phyloP scores from a whole-genome alignment of 2,113 vertebrate species.

The Thamnaconus septentrionalis region DNA sequence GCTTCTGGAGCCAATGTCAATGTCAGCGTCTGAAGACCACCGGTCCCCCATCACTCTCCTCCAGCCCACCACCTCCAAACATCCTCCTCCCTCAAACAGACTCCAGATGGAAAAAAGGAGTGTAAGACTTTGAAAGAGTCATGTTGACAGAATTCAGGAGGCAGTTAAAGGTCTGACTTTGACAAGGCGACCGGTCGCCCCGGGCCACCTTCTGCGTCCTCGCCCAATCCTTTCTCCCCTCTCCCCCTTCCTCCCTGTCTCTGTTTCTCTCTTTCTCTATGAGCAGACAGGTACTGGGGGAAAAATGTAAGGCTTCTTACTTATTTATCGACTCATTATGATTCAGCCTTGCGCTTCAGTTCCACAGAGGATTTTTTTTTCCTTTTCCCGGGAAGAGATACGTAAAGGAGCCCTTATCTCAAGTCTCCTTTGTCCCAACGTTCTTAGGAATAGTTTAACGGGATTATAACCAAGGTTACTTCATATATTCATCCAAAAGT shows the following conservation, averaged over 20 bases:
- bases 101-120: conserved; percentile 57
- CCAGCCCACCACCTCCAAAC: conserved; percentile 36
- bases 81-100: conserved; percentile 35
- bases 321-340: conserved; percentile 72
- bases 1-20: conserved; percentile 48
- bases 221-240: conserved; percentile 31
- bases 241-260: conserved; percentile 6
- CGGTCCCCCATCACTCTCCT: conserved; percentile 40
- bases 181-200: conserved; percentile 71
- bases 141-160: conserved; percentile 70
- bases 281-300: conserved; percentile 37
- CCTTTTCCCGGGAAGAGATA: conserved; percentile 27
- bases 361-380: conserved; percentile 39
- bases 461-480: conserved; percentile 60
- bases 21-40: conserved; percentile 49
- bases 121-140: conserved; percentile 64
- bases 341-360: conserved; percentile 52
- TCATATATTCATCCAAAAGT: conserved; percentile 49
- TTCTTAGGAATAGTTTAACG: conserved; percentile 61
- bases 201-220: conserved; percentile 47
- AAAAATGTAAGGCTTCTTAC: conserved; percentile 63
- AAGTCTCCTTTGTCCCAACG: conserved; percentile 56
- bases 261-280: conserved; percentile 33
- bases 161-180: conserved; percentile 73
- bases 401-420: conserved; percentile 60